These are phyloP conservation scores for Danionella dracula DNA, from an alignment of 2,797 vertebrate species.

Conservation along the genomic window DNA sequence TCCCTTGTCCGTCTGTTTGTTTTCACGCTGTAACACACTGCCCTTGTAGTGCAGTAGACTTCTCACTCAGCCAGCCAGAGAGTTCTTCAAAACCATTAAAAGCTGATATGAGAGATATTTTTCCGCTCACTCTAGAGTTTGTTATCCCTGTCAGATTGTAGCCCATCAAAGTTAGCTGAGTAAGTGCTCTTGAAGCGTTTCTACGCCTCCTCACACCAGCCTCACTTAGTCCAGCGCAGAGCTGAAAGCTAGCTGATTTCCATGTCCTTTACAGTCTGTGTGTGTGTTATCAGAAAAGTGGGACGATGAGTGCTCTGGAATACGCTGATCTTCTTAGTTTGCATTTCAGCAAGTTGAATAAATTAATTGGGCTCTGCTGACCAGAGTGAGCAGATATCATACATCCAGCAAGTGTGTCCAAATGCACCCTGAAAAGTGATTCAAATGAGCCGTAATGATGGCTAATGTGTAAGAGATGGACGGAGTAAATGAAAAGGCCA, in stretches of 20 bases:
- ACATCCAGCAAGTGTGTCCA: conserved; percentile 34
- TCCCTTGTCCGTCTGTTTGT: not conserved
- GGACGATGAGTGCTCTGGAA: conserved; percentile 66
- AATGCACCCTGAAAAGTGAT: conserved; percentile 40
- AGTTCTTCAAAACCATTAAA: conserved; percentile 54
- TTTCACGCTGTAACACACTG: not conserved
- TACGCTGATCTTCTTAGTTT: conserved; percentile 59
- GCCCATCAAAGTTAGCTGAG: conserved; percentile 57
- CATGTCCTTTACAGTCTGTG: conserved; percentile 64
- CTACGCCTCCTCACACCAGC: conserved; percentile 64
- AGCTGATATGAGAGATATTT: conserved; percentile 48
- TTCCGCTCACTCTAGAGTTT: conserved; percentile 46
- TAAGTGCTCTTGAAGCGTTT: conserved; percentile 68
- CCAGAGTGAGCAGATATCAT: conserved; percentile 28
- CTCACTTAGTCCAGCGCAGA: conserved; percentile 63
- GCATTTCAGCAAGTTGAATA: conserved; percentile 40
- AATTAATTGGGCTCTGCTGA: conserved; percentile 43
- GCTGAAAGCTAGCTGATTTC: conserved; percentile 64
- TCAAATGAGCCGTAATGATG: conserved; percentile 41
- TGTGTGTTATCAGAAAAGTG: conserved; percentile 54
- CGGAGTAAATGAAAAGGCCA: conserved; percentile 31
- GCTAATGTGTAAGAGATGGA: conserved; percentile 36
- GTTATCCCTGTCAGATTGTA: conserved; percentile 55
- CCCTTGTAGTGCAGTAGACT: conserved; percentile 14
- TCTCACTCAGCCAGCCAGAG: conserved; percentile 37